These are phyloP conservation scores for Myotis pilosus DNA, from an alignment of 2,797 vertebrate genomes.

Conservation along the genomic window DNA sequence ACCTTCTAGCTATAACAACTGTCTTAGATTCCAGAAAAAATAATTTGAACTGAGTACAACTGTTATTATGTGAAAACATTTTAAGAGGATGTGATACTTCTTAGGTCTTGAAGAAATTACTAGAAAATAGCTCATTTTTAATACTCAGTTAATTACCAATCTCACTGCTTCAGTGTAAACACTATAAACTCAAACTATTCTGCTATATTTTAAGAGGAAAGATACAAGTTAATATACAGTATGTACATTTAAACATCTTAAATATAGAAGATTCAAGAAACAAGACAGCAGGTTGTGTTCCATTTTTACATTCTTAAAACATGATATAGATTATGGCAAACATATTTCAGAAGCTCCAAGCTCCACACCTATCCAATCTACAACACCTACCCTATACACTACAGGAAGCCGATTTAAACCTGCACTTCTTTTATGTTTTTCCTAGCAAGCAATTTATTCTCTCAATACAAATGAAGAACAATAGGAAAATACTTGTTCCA, in stretches of 20 bases:
- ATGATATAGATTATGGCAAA: neutral
- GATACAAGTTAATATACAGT: neutral
- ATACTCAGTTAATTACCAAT: constrained; percentile 8
- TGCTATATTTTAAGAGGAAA: neutral
- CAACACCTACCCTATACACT: neutral
- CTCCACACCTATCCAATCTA: neutral
- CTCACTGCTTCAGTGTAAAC: constrained; percentile 26
- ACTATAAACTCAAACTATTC: constrained; percentile 12
- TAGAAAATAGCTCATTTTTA: constrained; percentile 37
- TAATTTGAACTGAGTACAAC: neutral
- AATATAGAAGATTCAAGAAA: neutral
- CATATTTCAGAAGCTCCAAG: constrained; percentile 33
- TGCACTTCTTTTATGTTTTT: constrained; percentile 25
- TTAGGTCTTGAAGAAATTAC: neutral
- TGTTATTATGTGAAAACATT: neutral
- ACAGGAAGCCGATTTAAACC: constrained; percentile 25
- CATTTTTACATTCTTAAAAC: constrained; percentile 39
- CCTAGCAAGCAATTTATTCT: constrained; percentile 48
- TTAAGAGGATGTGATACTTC: neutral
- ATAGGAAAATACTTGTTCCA: constrained; percentile 36
- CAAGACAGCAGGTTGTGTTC: neutral
- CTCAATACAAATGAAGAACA: constrained; percentile 54
- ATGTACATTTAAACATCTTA: neutral
- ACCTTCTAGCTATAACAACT: neutral
- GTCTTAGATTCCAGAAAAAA: neutral